A percentile compares a stretch with the other conserved stretches of the same genome.
phyloP scores from a whole-genome alignment of 2,888 invertebrate species.

The Smittia sp. region DNA sequence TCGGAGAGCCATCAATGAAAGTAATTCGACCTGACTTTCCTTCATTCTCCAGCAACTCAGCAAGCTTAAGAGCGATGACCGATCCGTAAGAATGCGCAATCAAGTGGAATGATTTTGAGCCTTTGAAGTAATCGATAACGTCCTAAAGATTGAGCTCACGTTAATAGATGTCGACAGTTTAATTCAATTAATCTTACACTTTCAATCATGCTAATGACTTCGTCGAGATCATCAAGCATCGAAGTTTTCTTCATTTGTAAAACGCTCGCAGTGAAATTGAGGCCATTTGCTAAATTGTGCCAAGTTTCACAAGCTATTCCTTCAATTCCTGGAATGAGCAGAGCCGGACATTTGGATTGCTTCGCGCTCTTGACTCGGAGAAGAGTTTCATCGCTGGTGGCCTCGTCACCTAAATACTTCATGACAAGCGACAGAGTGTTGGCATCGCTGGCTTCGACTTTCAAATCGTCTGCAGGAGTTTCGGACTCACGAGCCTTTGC shows the following conservation, averaged over 20 bases:
- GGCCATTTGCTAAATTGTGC: not conserved
- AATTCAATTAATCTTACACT: not conserved
- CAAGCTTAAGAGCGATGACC: constrained; percentile 73
- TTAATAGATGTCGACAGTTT: not conserved
- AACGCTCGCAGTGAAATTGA: not conserved
- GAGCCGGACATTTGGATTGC: constrained; percentile 43
- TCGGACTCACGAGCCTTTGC: not conserved
- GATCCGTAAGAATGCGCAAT: constrained; percentile 89
- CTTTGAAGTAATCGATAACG: constrained; percentile 58
- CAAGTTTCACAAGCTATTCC: constrained; percentile 54
- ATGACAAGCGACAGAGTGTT: constrained; percentile 45
- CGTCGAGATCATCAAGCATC: no score
- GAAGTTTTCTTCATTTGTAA: not conserved
- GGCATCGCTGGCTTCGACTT: constrained; percentile 53
- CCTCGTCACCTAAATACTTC: constrained; percentile 58
- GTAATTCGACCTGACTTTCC: constrained; percentile 65
- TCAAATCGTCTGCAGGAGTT: no score
- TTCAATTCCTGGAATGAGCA: constrained; percentile 63
- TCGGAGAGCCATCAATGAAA: constrained; percentile 79
- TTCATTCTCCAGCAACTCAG: constrained; percentile 64
- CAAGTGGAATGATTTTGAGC: constrained; percentile 66
- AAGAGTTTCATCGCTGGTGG: constrained; percentile 54
- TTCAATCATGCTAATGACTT: not conserved
- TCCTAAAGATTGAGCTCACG: constrained; percentile 53
- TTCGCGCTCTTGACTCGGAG: constrained; percentile 50